A percentile compares a stretch with the other conserved stretches of the same genome.
These are phyloP conservation scores for Spinus olivaceus DNA, from an alignment of 2,797 vertebrate species.

Conservation along the genomic window DNA sequence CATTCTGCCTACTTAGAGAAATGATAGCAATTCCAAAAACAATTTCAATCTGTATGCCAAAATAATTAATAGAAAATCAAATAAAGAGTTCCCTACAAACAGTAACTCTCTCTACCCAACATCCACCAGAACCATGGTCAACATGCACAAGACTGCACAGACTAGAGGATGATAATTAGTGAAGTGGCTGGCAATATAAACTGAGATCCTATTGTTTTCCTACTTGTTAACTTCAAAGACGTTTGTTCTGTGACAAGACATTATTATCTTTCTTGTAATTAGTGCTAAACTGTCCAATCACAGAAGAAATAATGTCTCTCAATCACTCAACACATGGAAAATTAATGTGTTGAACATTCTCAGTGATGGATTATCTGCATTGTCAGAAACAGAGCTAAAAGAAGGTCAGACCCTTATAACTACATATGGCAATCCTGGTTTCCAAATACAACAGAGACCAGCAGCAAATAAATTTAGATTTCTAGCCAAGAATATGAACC, in stretches of 20 bases:
- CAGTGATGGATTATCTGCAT: neutral
- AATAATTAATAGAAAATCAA: neutral
- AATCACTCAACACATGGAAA: neutral
- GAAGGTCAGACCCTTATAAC: neutral
- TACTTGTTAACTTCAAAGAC: neutral
- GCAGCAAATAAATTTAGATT: neutral
- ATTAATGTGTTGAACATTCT: neutral
- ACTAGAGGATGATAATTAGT: neutral
- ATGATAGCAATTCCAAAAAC: neutral
- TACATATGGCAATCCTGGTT: neutral
- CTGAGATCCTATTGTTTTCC: neutral
- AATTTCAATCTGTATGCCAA: neutral
- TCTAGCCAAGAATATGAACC: neutral
- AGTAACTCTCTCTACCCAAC: neutral
- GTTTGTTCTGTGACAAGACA: neutral
- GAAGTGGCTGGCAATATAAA: neutral
- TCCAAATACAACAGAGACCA: neutral
- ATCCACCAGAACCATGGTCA: neutral
- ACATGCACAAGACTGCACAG: fast-evolving
- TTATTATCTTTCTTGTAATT: neutral
- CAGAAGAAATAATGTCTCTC: neutral
- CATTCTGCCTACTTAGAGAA: neutral
- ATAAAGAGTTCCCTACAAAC: neutral
- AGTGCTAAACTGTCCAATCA: neutral
- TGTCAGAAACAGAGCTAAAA: neutral